Conservation (phyloP, 2,797 vertebrate species). For the Merluccius polli region DNA sequence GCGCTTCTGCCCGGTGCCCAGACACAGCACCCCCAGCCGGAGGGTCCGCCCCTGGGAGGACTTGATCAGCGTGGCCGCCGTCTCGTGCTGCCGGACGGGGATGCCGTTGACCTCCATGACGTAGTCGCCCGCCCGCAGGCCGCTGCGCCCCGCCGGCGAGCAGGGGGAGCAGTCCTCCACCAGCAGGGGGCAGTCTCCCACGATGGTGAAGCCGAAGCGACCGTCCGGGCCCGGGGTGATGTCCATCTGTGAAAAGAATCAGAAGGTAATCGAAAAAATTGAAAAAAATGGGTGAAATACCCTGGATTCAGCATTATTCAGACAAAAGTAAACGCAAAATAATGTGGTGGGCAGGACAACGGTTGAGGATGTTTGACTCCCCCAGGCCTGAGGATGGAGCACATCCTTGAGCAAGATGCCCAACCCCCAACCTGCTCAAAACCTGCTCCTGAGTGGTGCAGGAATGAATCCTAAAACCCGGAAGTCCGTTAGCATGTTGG, state of each 20-base stretch:
- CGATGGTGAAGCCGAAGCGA: constrained; percentile 80
- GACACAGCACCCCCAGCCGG: constrained; percentile 80
- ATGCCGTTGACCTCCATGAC: constrained; percentile 84
- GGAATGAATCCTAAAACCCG: too few relatives aligned
- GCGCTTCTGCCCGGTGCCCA: constrained; percentile 66
- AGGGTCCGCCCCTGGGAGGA: constrained; percentile 70
- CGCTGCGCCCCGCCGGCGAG: constrained; percentile 77
- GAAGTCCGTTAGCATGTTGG: too few relatives aligned
- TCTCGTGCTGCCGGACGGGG: constrained; percentile 73
- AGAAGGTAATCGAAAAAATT: too few relatives aligned
- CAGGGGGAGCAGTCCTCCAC: constrained; percentile 79
- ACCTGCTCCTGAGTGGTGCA: too few relatives aligned
- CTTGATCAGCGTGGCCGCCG: constrained; percentile 69
- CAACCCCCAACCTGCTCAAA: background rate
- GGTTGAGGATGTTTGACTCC: too few relatives aligned
- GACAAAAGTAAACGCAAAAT: too few relatives aligned
- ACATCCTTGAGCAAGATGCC: background rate
- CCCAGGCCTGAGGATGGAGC: background rate
- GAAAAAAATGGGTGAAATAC: background rate
- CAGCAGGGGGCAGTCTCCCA: constrained; percentile 73
- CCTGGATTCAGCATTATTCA: too few relatives aligned
- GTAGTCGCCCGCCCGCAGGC: constrained; percentile 80
- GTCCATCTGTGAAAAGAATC: constrained; percentile 60
- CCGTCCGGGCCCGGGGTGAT: constrained; percentile 71
- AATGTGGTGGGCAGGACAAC: background rate